These are phyloP conservation scores for Siniperca chuatsi DNA, from an alignment of 2,113 vertebrate species.

Conservation along the genomic window DNA sequence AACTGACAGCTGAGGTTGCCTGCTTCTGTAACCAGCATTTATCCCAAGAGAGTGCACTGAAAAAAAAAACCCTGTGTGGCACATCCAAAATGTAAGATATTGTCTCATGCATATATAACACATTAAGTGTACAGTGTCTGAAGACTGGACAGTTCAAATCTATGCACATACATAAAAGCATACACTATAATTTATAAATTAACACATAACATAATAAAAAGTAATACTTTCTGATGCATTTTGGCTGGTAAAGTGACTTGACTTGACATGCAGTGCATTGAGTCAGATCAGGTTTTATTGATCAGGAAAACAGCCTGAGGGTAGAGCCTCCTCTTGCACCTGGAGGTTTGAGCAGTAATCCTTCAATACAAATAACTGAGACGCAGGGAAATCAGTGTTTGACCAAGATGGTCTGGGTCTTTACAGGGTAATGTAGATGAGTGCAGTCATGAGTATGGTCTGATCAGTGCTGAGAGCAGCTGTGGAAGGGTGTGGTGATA, in stretches of 20 bases:
- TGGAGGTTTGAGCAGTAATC: conserved; percentile 57
- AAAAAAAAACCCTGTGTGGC: neutral
- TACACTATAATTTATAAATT: neutral
- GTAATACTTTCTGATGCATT: neutral
- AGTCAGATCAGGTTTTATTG: conserved; percentile 56
- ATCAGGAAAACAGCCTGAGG: conserved; percentile 69
- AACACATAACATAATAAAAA: neutral
- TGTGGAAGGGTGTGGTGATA: conserved; percentile 9
- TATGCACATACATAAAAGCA: neutral
- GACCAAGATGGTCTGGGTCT: conserved; percentile 40
- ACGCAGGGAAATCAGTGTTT: conserved; percentile 52
- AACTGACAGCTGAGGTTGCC: conserved; percentile 51
- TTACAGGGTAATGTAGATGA: conserved; percentile 42
- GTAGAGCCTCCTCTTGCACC: conserved; percentile 34
- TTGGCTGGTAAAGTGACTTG: neutral
- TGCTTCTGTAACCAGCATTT: conserved; percentile 24
- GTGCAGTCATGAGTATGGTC: neutral
- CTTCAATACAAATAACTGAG: conserved; percentile 40
- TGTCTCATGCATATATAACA: neutral
- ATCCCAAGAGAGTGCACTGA: conserved; percentile 8
- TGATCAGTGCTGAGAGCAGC: conserved; percentile 20
- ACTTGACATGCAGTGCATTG: conserved; percentile 46
- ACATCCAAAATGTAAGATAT: conserved; percentile 9
- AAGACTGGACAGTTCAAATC: neutral
- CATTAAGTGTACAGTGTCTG: neutral